Percentiles rank a stretch among this genome's conserved stretches.
Conservation (phyloP, 2,888 invertebrate genomes). For the Galeruca laticollis region DNA sequence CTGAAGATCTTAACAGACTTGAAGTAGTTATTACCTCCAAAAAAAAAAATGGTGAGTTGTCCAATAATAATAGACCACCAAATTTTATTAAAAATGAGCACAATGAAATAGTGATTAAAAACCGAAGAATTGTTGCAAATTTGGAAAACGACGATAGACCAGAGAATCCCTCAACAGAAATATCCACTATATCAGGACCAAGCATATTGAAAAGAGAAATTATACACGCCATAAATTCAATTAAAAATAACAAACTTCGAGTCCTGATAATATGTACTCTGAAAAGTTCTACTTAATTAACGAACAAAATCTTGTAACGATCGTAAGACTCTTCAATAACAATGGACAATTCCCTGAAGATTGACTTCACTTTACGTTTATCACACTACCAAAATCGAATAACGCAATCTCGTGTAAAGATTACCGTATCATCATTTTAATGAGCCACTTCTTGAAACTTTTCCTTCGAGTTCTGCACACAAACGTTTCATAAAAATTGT, state of each 20-base stretch:
- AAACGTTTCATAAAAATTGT: no score
- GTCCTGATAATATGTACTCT: no score
- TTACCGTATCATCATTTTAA: background rate
- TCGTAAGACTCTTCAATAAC: background rate
- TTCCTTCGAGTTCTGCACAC: background rate
- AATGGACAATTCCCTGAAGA: background rate
- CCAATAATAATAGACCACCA: background rate
- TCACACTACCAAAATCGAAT: background rate
- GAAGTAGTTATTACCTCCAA: no score
- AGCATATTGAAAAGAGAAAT: background rate
- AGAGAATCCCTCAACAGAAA: background rate
- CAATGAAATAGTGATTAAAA: background rate
- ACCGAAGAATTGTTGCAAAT: background rate
- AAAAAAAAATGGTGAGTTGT: no score
- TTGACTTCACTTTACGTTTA: background rate
- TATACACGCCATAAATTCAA: no score
- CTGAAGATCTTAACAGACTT: background rate
- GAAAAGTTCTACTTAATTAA: no score
- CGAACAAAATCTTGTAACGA: no score
- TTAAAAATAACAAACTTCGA: no score
- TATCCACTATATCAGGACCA: background rate
- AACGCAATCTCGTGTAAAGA: conserved; percentile 1
- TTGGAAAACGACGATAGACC: background rate
- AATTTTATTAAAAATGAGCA: background rate
- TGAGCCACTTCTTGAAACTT: background rate